Evolutionary conservation across 2,797 vertebrate genomes (phyloP).

Genomic region (Schizopygopsis malacanthus): DNA sequence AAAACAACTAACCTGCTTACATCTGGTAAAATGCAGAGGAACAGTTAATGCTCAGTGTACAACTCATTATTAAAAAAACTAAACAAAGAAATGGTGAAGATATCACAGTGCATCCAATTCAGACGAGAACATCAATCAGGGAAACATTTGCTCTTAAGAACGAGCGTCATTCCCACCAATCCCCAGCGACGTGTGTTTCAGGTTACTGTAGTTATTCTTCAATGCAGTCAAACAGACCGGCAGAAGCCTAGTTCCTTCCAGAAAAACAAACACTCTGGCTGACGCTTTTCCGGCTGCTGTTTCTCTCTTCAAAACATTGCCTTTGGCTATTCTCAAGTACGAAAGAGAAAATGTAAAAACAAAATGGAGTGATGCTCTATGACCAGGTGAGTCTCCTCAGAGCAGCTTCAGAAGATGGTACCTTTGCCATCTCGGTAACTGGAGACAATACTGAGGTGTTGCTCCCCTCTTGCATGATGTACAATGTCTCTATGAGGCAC

Average conservation of each 20-base stretch:
- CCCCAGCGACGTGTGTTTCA: slow-evolving; percentile 17
- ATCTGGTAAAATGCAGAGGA: slow-evolving; percentile 26
- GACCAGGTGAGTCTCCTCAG: slow-evolving; percentile 25
- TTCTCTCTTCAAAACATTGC: slow-evolving; percentile 31
- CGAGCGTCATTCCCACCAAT: slow-evolving; percentile 23
- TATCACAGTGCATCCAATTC: slow-evolving; percentile 74
- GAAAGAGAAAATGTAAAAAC: slow-evolving; percentile 10
- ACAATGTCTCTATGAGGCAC: slow-evolving; percentile 71
- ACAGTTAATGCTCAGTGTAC: slow-evolving; percentile 45
- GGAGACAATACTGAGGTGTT: slow-evolving; percentile 47
- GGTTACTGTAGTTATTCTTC: slow-evolving; percentile 13
- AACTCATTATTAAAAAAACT: slow-evolving; percentile 26
- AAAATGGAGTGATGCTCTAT: slow-evolving; percentile 38
- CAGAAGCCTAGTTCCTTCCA: slow-evolving; percentile 9
- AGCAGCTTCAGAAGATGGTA: slow-evolving; percentile 40
- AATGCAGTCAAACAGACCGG: slow-evolving; percentile 32
- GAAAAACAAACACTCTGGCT: background rate
- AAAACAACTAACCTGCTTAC: slow-evolving; percentile 4
- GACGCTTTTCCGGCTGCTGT: background rate
- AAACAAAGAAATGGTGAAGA: slow-evolving; percentile 58
- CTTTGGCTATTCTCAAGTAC: slow-evolving; percentile 44
- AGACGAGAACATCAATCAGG: slow-evolving; percentile 53
- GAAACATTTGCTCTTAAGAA: slow-evolving; percentile 22
- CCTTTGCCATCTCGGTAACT: slow-evolving; percentile 57
- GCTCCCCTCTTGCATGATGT: slow-evolving; percentile 48